phyloP scores from a whole-genome alignment of 2,888 invertebrate genomes.

The Apeira syringaria region DNA sequence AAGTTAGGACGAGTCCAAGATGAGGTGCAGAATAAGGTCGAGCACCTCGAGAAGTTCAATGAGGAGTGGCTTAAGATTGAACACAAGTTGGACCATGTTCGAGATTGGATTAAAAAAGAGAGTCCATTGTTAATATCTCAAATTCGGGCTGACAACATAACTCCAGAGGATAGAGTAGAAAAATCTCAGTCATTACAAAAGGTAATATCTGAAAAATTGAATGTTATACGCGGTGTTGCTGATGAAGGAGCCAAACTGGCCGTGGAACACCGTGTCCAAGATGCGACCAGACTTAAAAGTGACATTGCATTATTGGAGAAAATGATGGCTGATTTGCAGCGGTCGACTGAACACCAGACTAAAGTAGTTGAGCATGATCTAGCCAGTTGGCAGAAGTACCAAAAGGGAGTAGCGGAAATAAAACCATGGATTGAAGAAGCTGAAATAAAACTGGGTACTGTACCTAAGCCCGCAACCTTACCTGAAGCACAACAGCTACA shows the following conservation, averaged over 20 bases:
- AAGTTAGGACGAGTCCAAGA: slow-evolving; percentile 90
- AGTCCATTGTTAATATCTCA: slow-evolving; percentile 90
- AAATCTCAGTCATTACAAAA: slow-evolving; percentile 90
- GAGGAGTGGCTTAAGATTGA: slow-evolving; percentile 92
- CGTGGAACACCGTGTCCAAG: slow-evolving; percentile 86
- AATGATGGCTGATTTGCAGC: slow-evolving; percentile 89
- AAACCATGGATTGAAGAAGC: slow-evolving; percentile 95
- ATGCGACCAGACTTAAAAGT: slow-evolving; percentile 88
- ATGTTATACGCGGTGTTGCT: slow-evolving; percentile 88
- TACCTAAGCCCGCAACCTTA: slow-evolving; percentile 90
- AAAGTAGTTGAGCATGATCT: slow-evolving; percentile 90
- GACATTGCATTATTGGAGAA: slow-evolving; percentile 90
- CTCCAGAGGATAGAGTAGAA: slow-evolving; percentile 92
- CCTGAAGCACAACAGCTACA: slow-evolving; percentile 92
- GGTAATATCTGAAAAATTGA: slow-evolving; percentile 90
- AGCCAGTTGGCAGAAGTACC: slow-evolving; percentile 93
- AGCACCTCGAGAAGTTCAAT: slow-evolving; percentile 91
- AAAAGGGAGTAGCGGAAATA: slow-evolving; percentile 89
- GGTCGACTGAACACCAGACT: slow-evolving; percentile 90
- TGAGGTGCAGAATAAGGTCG: slow-evolving; percentile 90
- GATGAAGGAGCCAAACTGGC: slow-evolving; percentile 90
- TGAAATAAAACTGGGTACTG: slow-evolving; percentile 90
- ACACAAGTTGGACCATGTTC: slow-evolving; percentile 88
- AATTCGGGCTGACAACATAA: slow-evolving; percentile 89
- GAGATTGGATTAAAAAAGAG: slow-evolving; percentile 91